Conservation (phyloP, 2,113 vertebrate species). For the Illadopsis cleaveri region DNA sequence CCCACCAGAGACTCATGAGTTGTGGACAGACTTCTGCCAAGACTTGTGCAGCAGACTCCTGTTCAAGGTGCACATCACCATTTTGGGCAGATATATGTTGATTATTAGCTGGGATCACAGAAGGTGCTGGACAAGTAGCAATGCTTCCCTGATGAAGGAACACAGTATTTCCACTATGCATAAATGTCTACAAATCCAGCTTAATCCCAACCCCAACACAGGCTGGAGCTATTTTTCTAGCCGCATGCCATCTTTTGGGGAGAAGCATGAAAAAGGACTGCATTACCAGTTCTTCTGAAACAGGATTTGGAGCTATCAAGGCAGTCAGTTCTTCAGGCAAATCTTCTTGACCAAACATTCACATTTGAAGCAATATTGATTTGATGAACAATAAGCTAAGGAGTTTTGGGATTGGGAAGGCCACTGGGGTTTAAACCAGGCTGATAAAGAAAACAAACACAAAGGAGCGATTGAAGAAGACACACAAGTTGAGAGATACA, state of each 20-base stretch:
- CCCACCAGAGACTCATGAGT: neutral
- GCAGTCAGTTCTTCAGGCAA: neutral
- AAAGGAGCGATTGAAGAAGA: constrained; percentile 40
- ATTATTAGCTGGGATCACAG: neutral
- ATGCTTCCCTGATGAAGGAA: neutral
- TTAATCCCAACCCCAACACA: neutral
- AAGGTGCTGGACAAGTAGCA: neutral
- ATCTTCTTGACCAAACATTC: neutral
- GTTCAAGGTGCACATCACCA: neutral
- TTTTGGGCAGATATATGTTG: neutral
- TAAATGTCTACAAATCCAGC: neutral
- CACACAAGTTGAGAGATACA: constrained; percentile 64
- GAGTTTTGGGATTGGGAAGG: neutral
- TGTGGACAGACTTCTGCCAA: fast-evolving
- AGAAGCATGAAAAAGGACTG: neutral
- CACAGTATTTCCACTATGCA: neutral
- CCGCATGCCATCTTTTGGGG: neutral
- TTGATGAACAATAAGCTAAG: neutral
- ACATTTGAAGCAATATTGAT: too few species aligned
- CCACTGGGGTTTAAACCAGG: neutral
- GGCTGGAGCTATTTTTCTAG: neutral
- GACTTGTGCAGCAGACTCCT: neutral
- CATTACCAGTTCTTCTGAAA: neutral
- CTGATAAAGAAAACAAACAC: neutral
- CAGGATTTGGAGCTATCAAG: neutral